phyloP scores from a whole-genome alignment of 2,797 vertebrate species.

The Diplodus sargus region DNA sequence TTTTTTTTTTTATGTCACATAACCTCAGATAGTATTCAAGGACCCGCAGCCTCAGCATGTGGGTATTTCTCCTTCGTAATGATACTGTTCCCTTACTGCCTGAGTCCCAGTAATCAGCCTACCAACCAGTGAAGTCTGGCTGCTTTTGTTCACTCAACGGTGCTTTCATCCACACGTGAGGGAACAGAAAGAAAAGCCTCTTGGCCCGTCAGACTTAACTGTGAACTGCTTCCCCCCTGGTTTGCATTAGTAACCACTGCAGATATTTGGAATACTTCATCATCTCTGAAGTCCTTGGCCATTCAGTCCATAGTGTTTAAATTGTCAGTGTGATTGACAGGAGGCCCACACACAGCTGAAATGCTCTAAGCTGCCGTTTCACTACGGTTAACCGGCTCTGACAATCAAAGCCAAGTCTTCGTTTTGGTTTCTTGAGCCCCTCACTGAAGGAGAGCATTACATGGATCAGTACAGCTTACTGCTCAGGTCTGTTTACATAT shows the following conservation, averaged over 20 bases:
- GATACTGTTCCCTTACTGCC: slow-evolving; percentile 16
- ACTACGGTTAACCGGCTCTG: slow-evolving; percentile 25
- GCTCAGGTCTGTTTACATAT: not conserved
- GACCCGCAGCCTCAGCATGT: slow-evolving; percentile 4
- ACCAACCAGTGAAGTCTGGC: slow-evolving; percentile 36
- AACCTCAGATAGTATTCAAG: slow-evolving; percentile 6
- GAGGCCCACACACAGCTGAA: slow-evolving; percentile 26
- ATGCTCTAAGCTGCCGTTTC: slow-evolving; percentile 26
- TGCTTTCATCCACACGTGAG: slow-evolving; percentile 60
- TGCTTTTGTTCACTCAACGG: slow-evolving; percentile 44
- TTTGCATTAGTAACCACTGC: slow-evolving; percentile 41
- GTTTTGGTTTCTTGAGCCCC: slow-evolving; percentile 9
- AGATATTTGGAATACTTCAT: slow-evolving; percentile 56
- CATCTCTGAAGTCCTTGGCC: slow-evolving; percentile 33
- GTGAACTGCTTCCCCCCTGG: slow-evolving; percentile 34
- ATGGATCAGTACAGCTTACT: not conserved
- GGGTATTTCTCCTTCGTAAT: slow-evolving; percentile 23
- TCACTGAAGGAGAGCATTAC: slow-evolving; percentile 16
- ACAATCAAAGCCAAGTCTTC: slow-evolving; percentile 31
- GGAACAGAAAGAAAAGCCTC: slow-evolving; percentile 58
- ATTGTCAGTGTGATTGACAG: slow-evolving; percentile 33
- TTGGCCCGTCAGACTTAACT: slow-evolving; percentile 45
- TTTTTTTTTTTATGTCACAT: too few species aligned
- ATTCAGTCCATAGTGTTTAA: slow-evolving; percentile 26
- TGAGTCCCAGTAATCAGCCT: slow-evolving; percentile 54